Evolutionary conservation across 2,113 vertebrate genomes (phyloP).

Genomic region (Mastomys coucha): DNA sequence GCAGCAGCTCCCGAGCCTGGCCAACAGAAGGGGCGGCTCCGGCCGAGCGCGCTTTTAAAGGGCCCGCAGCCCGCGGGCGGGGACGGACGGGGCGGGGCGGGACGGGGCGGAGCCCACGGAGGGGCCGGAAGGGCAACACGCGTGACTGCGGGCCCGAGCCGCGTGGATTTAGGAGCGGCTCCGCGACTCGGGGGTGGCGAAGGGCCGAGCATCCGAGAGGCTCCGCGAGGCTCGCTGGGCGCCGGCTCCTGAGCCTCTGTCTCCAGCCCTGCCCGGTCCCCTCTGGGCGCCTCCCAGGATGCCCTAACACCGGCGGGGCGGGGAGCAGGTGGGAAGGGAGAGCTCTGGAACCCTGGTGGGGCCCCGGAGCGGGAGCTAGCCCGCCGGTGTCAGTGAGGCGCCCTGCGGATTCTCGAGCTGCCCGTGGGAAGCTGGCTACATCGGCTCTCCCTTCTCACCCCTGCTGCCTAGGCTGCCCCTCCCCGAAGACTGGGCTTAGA

Average conservation of each 20-base stretch:
- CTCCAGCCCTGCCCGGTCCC: not conserved
- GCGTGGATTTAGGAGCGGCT: not conserved
- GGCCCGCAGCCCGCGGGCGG: constrained; percentile 67
- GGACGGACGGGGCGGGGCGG: constrained; percentile 59
- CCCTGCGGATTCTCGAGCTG: not conserved
- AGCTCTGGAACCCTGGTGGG: not conserved
- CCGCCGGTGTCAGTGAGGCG: not conserved
- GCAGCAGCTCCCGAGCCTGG: not conserved
- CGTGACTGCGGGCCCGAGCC: not conserved
- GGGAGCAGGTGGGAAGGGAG: not conserved
- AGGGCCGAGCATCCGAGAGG: not conserved
- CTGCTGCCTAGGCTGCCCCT: not conserved
- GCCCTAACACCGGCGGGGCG: not conserved
- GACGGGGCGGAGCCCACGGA: constrained; percentile 11
- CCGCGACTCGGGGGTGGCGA: not conserved
- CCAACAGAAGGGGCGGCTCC: constrained; percentile 67
- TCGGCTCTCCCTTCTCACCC: not conserved
- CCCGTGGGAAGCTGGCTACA: not conserved
- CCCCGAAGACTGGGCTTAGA: not conserved
- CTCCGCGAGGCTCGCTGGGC: not conserved
- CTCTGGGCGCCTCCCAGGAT: not conserved
- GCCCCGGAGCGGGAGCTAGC: fast-evolving
- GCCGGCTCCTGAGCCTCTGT: not conserved
- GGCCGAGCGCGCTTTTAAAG: constrained; percentile 79
- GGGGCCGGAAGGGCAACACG: constrained; percentile 48